Conservation (phyloP, 2,113 vertebrate genomes). For the Pandion haliaetus region DNA sequence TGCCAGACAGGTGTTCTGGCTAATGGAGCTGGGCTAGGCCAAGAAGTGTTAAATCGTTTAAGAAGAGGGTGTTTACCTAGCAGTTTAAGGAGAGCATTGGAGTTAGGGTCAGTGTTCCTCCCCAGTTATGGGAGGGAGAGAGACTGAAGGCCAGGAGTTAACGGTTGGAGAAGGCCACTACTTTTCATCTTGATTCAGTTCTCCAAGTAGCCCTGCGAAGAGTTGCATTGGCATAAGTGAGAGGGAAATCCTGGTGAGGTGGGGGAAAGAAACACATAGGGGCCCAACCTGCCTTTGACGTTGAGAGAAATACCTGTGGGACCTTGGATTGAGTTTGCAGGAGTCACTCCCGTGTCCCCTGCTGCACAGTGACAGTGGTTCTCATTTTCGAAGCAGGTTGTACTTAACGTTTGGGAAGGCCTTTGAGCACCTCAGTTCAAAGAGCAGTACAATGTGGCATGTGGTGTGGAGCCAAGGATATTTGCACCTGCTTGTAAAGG, state of each 20-base stretch:
- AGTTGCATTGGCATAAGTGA: not conserved
- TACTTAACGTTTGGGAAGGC: not conserved
- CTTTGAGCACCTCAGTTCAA: not conserved
- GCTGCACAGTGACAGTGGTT: not conserved
- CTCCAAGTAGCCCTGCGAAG: not conserved
- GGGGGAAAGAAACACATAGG: not conserved
- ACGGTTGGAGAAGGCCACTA: fast-evolving
- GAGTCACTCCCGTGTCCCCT: not conserved
- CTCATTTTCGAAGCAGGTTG: not conserved
- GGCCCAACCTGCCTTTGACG: not conserved
- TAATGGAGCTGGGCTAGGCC: not conserved
- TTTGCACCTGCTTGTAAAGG: not conserved
- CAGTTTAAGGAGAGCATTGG: not conserved
- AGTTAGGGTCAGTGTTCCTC: not conserved
- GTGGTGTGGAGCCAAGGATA: not conserved
- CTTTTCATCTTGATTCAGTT: not conserved
- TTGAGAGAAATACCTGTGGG: not conserved
- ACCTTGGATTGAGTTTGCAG: not conserved
- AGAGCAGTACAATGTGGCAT: not conserved
- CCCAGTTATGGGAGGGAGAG: not conserved
- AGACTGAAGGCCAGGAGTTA: not conserved
- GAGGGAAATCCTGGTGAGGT: not conserved
- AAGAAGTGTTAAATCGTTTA: fast-evolving
- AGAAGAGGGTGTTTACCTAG: not conserved
- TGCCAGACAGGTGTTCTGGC: not conserved